Conservation (phyloP, 2,797 vertebrate species). For the Nyctalus aviator region DNA sequence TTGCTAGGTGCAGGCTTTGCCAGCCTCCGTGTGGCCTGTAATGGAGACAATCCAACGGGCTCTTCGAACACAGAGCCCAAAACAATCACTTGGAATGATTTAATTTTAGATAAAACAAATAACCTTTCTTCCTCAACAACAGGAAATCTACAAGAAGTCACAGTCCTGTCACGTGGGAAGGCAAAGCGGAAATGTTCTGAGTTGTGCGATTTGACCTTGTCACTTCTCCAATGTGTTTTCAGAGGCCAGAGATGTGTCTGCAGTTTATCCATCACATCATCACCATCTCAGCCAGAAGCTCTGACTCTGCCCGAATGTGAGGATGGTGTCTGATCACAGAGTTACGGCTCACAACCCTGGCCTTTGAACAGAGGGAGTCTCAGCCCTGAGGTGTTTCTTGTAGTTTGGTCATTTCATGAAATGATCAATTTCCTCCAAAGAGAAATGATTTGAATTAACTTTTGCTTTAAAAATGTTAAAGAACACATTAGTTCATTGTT, state of each 20-base stretch:
- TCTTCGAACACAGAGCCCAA: not conserved
- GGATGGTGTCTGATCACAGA: not conserved
- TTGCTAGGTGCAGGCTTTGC: too few species aligned
- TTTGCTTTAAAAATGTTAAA: not conserved
- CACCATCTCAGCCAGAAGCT: not conserved
- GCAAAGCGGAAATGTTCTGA: not conserved
- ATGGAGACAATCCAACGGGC: not conserved
- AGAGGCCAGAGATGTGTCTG: not conserved
- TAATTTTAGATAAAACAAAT: not conserved
- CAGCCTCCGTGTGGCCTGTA: not conserved
- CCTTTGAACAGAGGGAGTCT: not conserved
- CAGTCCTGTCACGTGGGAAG: not conserved
- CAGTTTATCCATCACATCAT: too few species aligned
- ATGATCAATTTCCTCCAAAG: not conserved
- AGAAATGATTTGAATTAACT: constrained; percentile 9
- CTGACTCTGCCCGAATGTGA: not conserved
- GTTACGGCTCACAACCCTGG: not conserved
- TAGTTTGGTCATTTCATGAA: not conserved
- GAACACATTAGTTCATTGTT: not conserved
- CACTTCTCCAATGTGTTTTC: not conserved
- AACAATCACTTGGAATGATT: not conserved
- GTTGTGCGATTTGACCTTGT: not conserved
- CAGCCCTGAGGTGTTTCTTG: not conserved
- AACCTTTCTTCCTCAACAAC: not conserved
- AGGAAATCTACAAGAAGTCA: not conserved